Evolutionary conservation across 2,797 vertebrate genomes (phyloP).

Genomic region (Hydrocynus forskahlii): DNA sequence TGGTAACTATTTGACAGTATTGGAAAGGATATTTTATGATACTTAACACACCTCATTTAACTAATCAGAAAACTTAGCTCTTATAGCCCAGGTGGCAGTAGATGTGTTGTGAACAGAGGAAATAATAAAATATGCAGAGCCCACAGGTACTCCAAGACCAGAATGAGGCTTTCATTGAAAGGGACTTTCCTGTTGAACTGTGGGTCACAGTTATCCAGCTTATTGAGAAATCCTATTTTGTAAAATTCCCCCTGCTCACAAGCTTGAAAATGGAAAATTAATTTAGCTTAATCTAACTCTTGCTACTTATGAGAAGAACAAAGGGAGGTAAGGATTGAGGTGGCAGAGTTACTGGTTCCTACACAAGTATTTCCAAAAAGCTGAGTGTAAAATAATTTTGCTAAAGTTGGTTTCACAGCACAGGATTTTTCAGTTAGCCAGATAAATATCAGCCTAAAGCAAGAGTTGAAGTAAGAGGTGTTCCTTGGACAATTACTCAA

Average conservation of each 20-base stretch:
- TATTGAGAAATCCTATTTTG: not conserved
- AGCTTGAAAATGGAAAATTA: not conserved
- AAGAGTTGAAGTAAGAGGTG: too few relatives aligned
- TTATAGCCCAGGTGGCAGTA: too few relatives aligned
- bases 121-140: not conserved
- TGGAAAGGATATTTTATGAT: too few relatives aligned
- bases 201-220: not conserved
- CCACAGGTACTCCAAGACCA: not conserved
- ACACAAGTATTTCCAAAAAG: not conserved
- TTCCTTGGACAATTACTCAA: too few relatives aligned
- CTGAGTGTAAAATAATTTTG: not conserved
- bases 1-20: too few relatives aligned
- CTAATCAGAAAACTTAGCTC: too few relatives aligned
- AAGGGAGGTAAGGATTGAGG: not conserved
- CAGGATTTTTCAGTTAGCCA: too few relatives aligned
- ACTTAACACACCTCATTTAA: too few relatives aligned
- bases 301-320: not conserved
- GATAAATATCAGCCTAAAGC: too few relatives aligned
- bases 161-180: not conserved
- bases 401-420: too few relatives aligned
- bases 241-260: not conserved
- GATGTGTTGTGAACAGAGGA: too few relatives aligned
- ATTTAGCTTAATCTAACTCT: not conserved
- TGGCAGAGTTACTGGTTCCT: not conserved
- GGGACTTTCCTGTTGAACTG: not conserved